Evolutionary conservation across 2,113 vertebrate genomes (phyloP).

Genomic region (Gymnarchus niloticus): DNA sequence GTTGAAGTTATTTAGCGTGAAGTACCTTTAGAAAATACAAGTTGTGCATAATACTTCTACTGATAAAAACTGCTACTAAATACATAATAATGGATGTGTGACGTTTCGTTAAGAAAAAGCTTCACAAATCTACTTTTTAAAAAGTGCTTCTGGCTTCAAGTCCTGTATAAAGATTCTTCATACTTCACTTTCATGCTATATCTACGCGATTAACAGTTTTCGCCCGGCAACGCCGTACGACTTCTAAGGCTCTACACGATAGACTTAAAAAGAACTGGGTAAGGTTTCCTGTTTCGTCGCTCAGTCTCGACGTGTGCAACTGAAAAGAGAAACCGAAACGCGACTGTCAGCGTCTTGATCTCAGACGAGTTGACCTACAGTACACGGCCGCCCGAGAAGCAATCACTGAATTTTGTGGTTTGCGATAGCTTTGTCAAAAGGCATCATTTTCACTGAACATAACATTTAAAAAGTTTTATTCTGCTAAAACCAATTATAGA

Average conservation of each 20-base stretch:
- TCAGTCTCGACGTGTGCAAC: neutral
- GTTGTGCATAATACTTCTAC: neutral
- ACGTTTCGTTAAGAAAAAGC: neutral
- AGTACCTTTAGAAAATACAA: neutral
- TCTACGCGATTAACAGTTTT: neutral
- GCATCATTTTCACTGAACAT: neutral
- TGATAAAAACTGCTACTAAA: neutral
- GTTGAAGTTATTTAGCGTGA: neutral
- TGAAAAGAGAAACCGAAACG: constrained; percentile 10
- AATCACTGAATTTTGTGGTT: constrained; percentile 3
- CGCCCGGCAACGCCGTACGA: neutral
- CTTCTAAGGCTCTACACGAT: neutral
- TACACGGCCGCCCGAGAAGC: neutral
- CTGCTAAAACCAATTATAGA: neutral
- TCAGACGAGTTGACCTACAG: neutral
- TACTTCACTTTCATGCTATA: neutral
- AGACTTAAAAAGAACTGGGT: neutral
- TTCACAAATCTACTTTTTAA: neutral
- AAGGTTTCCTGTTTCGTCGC: neutral
- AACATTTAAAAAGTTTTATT: neutral
- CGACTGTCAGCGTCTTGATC: neutral
- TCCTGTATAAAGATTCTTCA: neutral
- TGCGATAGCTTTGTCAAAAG: neutral
- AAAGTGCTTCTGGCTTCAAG: neutral
- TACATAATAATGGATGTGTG: neutral